Conservation (phyloP, 1,140 invertebrate species). For the Probaryconus sp. region DNA sequence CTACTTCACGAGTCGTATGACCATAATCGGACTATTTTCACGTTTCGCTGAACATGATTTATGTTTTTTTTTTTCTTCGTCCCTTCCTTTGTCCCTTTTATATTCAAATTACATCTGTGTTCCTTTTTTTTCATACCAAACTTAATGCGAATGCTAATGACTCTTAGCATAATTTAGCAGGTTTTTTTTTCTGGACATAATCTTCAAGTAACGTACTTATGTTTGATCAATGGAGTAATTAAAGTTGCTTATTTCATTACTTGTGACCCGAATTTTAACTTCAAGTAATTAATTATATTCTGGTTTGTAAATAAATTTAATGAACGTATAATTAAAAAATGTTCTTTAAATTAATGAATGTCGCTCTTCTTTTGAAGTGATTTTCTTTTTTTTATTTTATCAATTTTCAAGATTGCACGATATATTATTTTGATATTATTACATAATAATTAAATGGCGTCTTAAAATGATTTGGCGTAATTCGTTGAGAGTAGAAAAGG, state of each 20-base stretch:
- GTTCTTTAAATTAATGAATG: no score
- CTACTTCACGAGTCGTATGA: constrained; percentile 12
- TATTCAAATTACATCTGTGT: constrained; percentile 30
- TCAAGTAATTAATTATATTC: no score
- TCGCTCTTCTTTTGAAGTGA: no score
- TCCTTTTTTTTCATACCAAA: constrained; percentile 5
- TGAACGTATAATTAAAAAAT: no score
- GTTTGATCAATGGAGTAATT: constrained; percentile 29
- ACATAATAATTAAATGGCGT: no score
- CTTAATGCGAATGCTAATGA: constrained; percentile 13
- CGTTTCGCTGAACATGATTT: constrained; percentile 32
- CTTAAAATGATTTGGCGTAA: no score
- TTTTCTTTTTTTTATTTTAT: no score
- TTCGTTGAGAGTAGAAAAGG: no score
- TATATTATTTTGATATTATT: no score
- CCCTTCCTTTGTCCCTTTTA: neutral
- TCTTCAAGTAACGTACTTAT: constrained; percentile 17
- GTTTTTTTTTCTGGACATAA: constrained; percentile 20
- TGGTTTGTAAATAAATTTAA: no score
- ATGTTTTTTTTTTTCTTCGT: constrained; percentile 22
- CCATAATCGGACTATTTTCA: constrained; percentile 34
- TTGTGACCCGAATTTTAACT: no score
- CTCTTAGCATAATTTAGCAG: constrained; percentile 22
- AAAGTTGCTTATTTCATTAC: neutral
- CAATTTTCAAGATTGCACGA: no score